phyloP scores from a whole-genome alignment of 2,113 vertebrate genomes.

The Pachyramphus minor region DNA sequence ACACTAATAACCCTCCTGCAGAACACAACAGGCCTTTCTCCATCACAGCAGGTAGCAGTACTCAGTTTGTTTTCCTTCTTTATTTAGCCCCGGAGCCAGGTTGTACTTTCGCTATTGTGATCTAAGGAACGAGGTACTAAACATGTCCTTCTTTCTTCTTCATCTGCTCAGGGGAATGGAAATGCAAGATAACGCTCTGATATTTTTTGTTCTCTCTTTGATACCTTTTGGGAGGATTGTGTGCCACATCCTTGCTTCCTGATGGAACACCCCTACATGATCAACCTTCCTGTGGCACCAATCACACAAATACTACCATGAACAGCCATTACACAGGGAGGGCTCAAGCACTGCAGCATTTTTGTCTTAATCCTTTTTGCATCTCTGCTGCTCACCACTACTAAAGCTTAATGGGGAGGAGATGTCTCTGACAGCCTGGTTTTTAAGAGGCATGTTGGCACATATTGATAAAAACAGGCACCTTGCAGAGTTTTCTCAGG shows the following conservation, averaged over 20 bases:
- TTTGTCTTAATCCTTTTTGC: background rate
- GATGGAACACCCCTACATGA: fast-evolving
- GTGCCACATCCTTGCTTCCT: background rate
- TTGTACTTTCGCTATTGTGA: background rate
- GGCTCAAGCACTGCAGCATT: background rate
- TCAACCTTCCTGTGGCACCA: background rate
- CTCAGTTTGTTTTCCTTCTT: constrained; percentile 3
- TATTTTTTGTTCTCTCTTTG: background rate
- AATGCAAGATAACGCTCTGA: background rate
- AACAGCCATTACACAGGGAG: background rate
- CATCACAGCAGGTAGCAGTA: background rate
- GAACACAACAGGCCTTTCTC: background rate
- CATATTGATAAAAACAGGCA: background rate
- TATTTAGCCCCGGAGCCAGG: constrained; percentile 10
- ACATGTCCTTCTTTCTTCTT: background rate
- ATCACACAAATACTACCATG: background rate
- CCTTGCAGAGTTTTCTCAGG: background rate
- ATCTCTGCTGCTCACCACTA: background rate
- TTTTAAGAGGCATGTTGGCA: background rate
- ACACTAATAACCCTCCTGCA: background rate
- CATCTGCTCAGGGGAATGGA: background rate
- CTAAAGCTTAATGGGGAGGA: fast-evolving
- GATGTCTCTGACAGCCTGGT: background rate
- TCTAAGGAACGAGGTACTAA: constrained; percentile 15
- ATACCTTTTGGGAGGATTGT: background rate